These are phyloP conservation scores for Piliocolobus tephrosceles DNA, from an alignment of 2,113 vertebrate genomes.

Conservation along the genomic window DNA sequence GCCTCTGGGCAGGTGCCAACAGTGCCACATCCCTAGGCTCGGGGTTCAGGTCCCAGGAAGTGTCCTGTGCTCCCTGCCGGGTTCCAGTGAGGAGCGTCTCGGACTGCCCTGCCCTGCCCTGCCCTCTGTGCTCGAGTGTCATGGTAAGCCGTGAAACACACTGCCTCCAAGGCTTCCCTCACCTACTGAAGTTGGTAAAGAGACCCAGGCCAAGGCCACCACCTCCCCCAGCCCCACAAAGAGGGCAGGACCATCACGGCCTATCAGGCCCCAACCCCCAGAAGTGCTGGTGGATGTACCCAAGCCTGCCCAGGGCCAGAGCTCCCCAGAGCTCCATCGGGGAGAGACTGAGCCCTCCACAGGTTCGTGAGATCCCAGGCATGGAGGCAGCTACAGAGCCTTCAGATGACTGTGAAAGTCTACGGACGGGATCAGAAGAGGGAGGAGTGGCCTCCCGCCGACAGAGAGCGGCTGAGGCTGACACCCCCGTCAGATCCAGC, in stretches of 20 bases:
- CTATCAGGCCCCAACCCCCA: not conserved
- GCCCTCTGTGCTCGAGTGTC: too few species aligned
- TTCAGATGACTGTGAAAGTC: not conserved
- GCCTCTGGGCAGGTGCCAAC: too few species aligned
- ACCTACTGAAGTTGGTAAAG: not conserved
- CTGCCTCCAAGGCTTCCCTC: not conserved
- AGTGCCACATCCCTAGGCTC: not conserved
- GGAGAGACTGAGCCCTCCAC: not conserved
- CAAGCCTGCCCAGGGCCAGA: not conserved
- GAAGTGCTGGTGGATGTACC: too few species aligned
- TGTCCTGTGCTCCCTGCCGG: rapidly evolving
- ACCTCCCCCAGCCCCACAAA: not conserved
- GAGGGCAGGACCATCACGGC: too few species aligned
- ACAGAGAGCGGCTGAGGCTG: too few species aligned
- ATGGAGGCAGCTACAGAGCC: not conserved
- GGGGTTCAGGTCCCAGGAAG: not conserved
- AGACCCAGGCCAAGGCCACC: not conserved
- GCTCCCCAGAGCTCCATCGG: not conserved
- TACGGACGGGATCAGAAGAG: too few species aligned
- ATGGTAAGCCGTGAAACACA: not conserved
- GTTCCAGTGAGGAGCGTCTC: too few species aligned
- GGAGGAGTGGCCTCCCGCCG: rapidly evolving
- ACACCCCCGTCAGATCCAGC: not conserved
- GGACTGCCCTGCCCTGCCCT: not conserved
- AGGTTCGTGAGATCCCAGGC: not conserved